Conservation (phyloP, 2,797 vertebrate species). For the Phaenicophaeus curvirostris region DNA sequence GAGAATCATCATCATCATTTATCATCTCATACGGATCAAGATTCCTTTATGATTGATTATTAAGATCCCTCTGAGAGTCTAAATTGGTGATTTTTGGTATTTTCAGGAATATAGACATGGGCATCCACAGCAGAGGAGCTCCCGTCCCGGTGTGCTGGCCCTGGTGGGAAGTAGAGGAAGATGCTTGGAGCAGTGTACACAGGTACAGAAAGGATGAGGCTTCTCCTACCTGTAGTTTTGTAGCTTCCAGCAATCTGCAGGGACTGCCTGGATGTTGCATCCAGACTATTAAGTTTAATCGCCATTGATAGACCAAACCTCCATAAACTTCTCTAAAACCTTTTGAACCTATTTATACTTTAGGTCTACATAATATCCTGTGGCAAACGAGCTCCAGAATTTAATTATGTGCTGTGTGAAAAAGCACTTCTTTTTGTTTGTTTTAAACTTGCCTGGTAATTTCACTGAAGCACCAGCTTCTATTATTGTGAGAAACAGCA, state of each 20-base stretch:
- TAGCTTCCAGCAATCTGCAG: constrained; percentile 23
- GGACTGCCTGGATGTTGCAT: neutral
- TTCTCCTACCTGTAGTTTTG: neutral
- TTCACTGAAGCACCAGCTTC: neutral
- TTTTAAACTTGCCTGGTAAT: constrained; percentile 5
- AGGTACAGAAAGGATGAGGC: neutral
- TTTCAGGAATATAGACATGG: neutral
- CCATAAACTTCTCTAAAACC: constrained; percentile 44
- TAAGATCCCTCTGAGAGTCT: neutral
- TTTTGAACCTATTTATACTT: constrained; percentile 42
- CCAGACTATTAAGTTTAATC: constrained; percentile 1
- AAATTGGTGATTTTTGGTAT: neutral
- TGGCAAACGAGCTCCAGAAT: constrained; percentile 40
- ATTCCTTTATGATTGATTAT: neutral
- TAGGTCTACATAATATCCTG: constrained; percentile 35
- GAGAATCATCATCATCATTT: no score
- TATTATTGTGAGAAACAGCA: neutral
- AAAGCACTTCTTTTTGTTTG: neutral
- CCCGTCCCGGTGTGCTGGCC: neutral
- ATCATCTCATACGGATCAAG: neutral
- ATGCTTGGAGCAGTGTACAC: neutral
- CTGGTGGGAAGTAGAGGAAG: neutral
- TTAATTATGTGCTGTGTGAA: constrained; percentile 10
- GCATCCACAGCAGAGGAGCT: rapidly evolving
- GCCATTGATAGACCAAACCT: constrained; percentile 1